These are phyloP conservation scores for Cyanoramphus novaezelandiae DNA, from an alignment of 2,113 vertebrate genomes.

Conservation along the genomic window DNA sequence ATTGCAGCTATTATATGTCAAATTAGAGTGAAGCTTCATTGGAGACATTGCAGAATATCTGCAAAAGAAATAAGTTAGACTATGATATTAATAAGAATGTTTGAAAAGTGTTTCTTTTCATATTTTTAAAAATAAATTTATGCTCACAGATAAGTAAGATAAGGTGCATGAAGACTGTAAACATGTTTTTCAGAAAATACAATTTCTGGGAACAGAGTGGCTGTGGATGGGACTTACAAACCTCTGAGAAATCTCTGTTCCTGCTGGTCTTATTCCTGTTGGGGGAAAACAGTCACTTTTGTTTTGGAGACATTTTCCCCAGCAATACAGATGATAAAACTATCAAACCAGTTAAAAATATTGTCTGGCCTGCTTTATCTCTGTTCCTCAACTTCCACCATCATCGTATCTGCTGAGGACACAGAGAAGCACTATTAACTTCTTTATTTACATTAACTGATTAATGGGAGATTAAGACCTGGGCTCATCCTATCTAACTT, in stretches of 20 bases:
- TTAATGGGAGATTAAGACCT: not conserved
- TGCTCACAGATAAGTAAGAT: not conserved
- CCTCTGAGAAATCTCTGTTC: not conserved
- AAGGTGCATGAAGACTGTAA: not conserved
- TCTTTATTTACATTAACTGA: not conserved
- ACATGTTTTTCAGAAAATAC: not conserved
- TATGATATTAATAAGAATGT: not conserved
- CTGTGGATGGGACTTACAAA: not conserved
- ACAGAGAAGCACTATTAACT: not conserved
- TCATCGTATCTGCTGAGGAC: not conserved
- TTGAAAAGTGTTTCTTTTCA: not conserved
- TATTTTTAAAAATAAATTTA: not conserved
- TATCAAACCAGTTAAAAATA: not conserved
- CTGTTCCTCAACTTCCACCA: not conserved
- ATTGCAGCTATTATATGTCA: constrained; percentile 19
- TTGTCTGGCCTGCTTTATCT: not conserved
- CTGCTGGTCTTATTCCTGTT: not conserved
- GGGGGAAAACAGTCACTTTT: accelerated
- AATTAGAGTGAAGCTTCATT: constrained; percentile 30
- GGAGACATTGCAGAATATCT: constrained; percentile 20
- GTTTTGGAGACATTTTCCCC: not conserved
- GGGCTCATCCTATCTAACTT: not conserved
- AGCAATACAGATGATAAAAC: not conserved
- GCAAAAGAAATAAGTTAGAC: not conserved
- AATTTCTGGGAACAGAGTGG: not conserved